A percentile compares a stretch with the other conserved stretches of the same genome.
phyloP scores from a whole-genome alignment of 2,888 invertebrate genomes.

The Eugnorisma glareosa region DNA sequence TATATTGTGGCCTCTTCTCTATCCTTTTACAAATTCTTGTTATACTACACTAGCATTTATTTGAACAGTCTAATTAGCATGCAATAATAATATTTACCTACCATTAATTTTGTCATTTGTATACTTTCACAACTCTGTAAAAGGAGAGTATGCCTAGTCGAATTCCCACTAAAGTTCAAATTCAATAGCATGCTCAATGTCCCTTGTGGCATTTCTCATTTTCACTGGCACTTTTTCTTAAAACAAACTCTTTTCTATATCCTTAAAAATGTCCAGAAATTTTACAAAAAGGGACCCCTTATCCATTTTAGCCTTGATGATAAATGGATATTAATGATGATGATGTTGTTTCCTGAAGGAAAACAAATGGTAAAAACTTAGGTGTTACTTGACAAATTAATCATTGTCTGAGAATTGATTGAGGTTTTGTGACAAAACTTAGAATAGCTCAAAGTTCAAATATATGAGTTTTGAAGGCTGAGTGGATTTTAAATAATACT shows the following conservation, averaged over 20 bases:
- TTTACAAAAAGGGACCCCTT: not conserved
- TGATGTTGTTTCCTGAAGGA: not conserved
- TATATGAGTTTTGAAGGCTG: not conserved
- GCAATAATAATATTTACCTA: not conserved
- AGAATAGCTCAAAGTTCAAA: constrained; percentile 9
- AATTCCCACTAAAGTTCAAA: not conserved
- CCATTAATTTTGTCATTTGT: not conserved
- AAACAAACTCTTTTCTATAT: not conserved
- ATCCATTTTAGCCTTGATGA: not conserved
- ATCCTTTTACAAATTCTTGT: not conserved
- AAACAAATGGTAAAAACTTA: not conserved
- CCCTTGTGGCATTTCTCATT: not conserved
- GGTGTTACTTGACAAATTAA: not conserved
- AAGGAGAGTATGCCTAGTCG: not conserved
- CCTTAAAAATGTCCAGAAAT: not conserved
- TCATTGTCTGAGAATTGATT: not conserved
- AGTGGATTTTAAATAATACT: not conserved
- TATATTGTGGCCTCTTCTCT: not conserved
- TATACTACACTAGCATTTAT: not conserved
- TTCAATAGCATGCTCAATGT: not conserved
- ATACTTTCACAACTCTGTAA: not conserved
- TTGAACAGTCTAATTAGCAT: not conserved
- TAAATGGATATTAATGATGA: not conserved
- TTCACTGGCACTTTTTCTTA: not conserved
- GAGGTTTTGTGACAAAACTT: not conserved